phyloP scores from a whole-genome alignment of 2,113 vertebrate species.

The Oncorhynchus mykiss region DNA sequence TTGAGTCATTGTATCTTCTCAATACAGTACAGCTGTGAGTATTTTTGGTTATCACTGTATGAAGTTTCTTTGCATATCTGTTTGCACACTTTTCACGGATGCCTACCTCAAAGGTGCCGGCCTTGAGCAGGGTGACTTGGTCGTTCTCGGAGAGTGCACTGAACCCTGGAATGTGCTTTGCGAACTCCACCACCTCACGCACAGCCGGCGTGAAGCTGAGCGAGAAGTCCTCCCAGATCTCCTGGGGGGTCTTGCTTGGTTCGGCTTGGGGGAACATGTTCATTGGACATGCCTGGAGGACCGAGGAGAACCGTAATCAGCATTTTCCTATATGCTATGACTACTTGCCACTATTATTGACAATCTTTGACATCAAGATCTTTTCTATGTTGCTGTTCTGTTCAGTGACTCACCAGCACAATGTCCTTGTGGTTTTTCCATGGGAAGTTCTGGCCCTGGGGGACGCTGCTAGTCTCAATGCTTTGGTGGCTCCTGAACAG shows the following conservation, averaged over 20 bases:
- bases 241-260: constrained; percentile 81
- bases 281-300: constrained; percentile 88
- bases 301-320: neutral
- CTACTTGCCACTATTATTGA: too few species aligned
- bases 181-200: constrained; percentile 91
- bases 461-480: constrained; percentile 37
- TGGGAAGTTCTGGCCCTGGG: constrained; percentile 65
- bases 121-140: constrained; percentile 91
- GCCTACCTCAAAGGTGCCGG: constrained; percentile 90
- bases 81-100: neutral
- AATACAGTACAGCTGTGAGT: neutral
- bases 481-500: constrained; percentile 30
- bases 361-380: neutral
- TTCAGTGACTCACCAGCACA: constrained; percentile 78
- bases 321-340: too few species aligned
- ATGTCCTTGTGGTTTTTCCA: constrained; percentile 71
- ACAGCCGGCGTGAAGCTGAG: constrained; percentile 90
- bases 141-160: constrained; percentile 85
- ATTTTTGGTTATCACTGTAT: neutral
- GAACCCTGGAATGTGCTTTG: constrained; percentile 92
- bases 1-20: neutral
- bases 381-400: neutral
- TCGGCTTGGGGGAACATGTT: constrained; percentile 82
- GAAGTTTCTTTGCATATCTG: neutral
- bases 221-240: constrained; percentile 96